Conservation (phyloP, 1,140 invertebrate species). For the Macrobrachium rosenbergii region DNA sequence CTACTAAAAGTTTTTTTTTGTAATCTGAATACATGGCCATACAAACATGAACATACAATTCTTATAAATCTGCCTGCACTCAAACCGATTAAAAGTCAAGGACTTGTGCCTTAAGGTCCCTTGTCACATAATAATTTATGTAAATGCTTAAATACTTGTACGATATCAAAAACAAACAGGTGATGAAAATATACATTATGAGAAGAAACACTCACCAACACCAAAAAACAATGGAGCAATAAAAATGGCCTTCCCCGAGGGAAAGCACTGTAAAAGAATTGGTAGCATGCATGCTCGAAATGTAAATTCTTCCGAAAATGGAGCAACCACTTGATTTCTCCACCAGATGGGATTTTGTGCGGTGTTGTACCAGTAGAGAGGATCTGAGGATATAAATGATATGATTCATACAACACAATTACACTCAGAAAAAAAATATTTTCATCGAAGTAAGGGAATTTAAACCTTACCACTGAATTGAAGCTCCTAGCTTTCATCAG, state of each 20-base stretch:
- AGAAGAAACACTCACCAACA: constrained; percentile 72
- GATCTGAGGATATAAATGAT: constrained; percentile 71
- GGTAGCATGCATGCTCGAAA: constrained; percentile 96
- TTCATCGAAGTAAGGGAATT: neutral
- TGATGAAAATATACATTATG: constrained; percentile 67
- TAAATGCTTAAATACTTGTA: no score
- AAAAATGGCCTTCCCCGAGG: constrained; percentile 82
- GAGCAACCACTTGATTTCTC: constrained; percentile 90
- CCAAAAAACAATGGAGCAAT: constrained; percentile 94
- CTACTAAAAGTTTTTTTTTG: no score
- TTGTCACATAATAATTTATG: no score
- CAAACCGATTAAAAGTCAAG: no score
- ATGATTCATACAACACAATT: neutral
- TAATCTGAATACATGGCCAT: no score
- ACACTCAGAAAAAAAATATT: neutral
- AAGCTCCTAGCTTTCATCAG: no score
- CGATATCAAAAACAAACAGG: neutral
- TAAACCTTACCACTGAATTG: no score
- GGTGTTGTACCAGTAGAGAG: constrained; percentile 81
- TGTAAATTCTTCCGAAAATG: constrained; percentile 94
- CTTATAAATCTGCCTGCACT: no score
- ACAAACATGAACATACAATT: no score
- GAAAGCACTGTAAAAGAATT: constrained; percentile 85
- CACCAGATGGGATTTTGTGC: constrained; percentile 86
- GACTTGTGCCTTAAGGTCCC: no score